Base-by-base conservation (phyloP, 2,888 invertebrate genomes). In the Pegoplata infirma region DNA sequence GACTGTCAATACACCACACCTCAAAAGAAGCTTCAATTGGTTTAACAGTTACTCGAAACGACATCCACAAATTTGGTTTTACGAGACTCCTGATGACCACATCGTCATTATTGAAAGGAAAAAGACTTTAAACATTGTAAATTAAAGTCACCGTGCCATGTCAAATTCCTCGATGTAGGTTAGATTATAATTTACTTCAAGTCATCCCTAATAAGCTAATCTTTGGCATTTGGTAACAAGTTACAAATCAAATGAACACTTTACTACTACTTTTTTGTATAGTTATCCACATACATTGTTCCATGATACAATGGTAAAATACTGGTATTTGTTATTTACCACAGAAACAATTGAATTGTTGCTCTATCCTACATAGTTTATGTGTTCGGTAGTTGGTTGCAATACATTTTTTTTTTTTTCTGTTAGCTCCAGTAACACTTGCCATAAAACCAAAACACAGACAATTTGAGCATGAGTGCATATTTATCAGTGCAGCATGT, bases 401-500 rank as follows among this genome's bases (percentile, higher is more conserved):
- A 63, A 56, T 32, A 32, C 2, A 12, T 32, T 10, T 32, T 8
- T 32, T 10, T 12, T 36, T 12, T 40, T 55, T 46, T 64, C 23
- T 12, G 17, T 40, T 40, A 58, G 56, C 12, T 64, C 14, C 32
- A 51, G 49, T 21, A 64, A 64, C 63, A 61, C 23, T 73, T 51
- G 17, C 44, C 12, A 51, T 32, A 5, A 21, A 21, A 19, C 5
- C 12, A 49, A 51, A 17, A 3, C 14, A 49, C 44, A 58, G 19
- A 68, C 56, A 32, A 67, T 53, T 67, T 17, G 21, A 68, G 68
- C 67, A 55, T 74, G 74, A 74, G 51, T 74, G 59, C 16, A 32
- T 59, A 67, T 67, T 21, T 67, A 59, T 40, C 17, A 67, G 40
- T 59, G 32, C 46, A 58, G 36, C 58, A 44, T 6, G 6, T n/a